phyloP scores from a whole-genome alignment of 1,140 invertebrate genomes.

The Pseudachorutes palmiensis region DNA sequence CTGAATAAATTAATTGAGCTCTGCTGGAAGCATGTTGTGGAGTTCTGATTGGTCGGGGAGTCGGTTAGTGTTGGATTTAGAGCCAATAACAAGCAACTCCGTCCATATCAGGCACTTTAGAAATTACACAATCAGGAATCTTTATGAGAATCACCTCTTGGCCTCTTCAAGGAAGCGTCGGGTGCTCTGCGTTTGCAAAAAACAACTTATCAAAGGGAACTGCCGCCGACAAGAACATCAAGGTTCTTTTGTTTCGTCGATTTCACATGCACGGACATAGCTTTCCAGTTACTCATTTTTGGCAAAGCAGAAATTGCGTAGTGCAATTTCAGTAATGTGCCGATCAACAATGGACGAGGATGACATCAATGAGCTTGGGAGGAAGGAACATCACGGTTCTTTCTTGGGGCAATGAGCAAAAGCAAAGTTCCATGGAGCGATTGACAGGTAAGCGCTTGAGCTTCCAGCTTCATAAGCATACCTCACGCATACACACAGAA shows the following conservation, averaged over 20 bases:
- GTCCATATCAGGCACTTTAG: background rate
- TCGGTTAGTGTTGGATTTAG: background rate
- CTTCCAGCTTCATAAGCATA: no score
- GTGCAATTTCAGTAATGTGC: background rate
- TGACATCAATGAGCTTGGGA: background rate
- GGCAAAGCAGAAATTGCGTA: background rate
- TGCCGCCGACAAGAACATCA: slow-evolving; percentile 1
- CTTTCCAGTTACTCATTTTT: slow-evolving; percentile 1
- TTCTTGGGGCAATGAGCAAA: background rate
- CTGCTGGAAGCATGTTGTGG: no score
- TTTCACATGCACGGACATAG: background rate
- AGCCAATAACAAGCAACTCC: background rate
- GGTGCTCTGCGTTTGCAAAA: background rate
- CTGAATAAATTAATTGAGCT: no score
- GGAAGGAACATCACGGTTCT: background rate
- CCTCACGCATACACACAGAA: no score
- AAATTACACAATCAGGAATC: slow-evolving; percentile 1
- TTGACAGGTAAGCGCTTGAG: no score
- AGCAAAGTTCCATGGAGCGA: background rate
- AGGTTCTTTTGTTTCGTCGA: slow-evolving; percentile 4
- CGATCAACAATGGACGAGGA: no score
- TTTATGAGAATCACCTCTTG: slow-evolving; percentile 1
- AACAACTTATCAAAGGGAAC: background rate
- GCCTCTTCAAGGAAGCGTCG: background rate
- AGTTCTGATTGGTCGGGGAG: no score